phyloP scores from a whole-genome alignment of 2,113 vertebrate genomes.

The Circaetus gallicus region DNA sequence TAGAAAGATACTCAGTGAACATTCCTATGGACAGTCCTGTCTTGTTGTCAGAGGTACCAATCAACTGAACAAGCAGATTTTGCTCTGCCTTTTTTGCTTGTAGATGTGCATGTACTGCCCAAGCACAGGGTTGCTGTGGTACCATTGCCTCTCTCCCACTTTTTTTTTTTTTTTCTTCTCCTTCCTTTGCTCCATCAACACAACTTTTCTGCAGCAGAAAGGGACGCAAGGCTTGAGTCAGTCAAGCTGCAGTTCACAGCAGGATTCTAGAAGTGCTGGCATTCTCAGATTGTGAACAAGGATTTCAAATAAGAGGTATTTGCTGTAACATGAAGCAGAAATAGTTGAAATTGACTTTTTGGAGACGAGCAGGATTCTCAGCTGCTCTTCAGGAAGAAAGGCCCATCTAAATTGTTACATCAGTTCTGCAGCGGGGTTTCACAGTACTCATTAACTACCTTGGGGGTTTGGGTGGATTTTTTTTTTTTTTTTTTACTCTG shows the following conservation, averaged over 20 bases:
- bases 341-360: neutral
- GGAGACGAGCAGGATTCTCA: neutral
- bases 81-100: neutral
- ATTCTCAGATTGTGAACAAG: neutral
- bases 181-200: neutral
- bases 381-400: neutral
- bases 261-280: neutral
- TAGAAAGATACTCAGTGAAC: neutral
- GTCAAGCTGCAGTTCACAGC: neutral
- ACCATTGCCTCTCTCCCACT: neutral
- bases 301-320: neutral
- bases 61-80: neutral
- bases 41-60: neutral
- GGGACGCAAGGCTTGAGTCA: neutral
- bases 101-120: neutral
- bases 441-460: neutral
- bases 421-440: neutral
- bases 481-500: neutral
- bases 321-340: neutral
- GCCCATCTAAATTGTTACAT: neutral
- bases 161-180: rapidly evolving
- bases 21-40: neutral
- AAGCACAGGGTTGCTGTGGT: neutral
- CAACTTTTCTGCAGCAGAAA: neutral
- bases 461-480: neutral